Conservation (phyloP, 2,888 invertebrate genomes). For the Caenorhabditis zanzibari region DNA sequence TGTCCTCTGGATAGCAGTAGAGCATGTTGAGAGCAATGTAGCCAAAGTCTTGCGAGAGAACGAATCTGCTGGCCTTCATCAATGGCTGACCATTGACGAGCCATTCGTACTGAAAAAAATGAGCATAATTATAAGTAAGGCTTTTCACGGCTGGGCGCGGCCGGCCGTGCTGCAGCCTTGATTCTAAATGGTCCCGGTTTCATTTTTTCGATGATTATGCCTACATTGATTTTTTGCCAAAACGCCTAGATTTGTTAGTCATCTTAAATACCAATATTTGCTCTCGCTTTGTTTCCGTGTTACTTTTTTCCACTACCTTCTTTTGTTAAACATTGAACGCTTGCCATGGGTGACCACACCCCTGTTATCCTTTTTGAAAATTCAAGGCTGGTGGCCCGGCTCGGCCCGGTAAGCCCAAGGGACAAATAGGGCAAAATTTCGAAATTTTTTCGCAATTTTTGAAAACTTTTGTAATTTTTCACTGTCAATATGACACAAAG, state of each 20-base stretch:
- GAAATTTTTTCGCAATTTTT: no score
- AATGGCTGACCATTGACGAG: constrained; percentile 95
- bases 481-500: no score
- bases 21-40: constrained; percentile 96
- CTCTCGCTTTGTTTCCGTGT: constrained; percentile 36
- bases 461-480: no score
- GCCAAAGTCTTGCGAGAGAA: constrained; percentile 91
- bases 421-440: not conserved
- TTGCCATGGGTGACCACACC: constrained; percentile 31
- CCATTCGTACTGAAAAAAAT: constrained; percentile 90
- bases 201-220: not conserved
- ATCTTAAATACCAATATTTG: constrained; percentile 54
- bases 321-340: constrained; percentile 52
- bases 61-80: constrained; percentile 88
- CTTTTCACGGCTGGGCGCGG: no score
- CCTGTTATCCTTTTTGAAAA: no score
- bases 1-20: constrained; percentile 97
- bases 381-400: no score
- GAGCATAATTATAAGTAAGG: not conserved
- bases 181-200: not conserved
- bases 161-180: no score
- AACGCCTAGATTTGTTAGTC: constrained; percentile 58
- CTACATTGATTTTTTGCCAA: not conserved
- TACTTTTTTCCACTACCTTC: not conserved
- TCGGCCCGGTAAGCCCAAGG: no score